Percentiles rank a stretch among this genome's conserved stretches.
Conservation (phyloP, 2,797 vertebrate species). For the Vipera latastei region DNA sequence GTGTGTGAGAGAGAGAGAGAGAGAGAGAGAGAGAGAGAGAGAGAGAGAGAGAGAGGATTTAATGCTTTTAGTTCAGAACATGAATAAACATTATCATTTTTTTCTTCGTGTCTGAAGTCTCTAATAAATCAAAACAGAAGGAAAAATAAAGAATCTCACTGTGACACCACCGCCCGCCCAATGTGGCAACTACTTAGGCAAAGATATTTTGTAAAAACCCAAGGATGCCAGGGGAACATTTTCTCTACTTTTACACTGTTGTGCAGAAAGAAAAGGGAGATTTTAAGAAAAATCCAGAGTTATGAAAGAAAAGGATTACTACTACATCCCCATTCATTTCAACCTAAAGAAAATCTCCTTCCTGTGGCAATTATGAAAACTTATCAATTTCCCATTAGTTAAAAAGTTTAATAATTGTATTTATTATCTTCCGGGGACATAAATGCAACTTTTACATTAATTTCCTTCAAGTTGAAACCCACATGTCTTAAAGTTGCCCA, state of each 20-base stretch:
- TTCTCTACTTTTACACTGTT: neutral
- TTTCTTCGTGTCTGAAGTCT: neutral
- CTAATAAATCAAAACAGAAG: neutral
- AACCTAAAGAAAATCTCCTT: neutral
- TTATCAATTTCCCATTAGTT: neutral
- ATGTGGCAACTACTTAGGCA: neutral
- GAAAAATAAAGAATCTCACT: neutral
- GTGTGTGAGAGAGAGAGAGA: too few species aligned
- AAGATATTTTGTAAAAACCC: neutral
- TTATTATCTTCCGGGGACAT: neutral
- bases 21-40: too few species aligned
- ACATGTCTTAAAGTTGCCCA: neutral
- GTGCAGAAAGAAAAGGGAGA: neutral
- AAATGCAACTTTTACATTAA: neutral
- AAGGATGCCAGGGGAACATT: neutral
- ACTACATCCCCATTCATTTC: neutral
- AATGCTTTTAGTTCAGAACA: neutral
- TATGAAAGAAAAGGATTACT: neutral
- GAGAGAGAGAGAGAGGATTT: neutral
- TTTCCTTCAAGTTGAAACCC: neutral
- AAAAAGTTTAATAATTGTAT: neutral
- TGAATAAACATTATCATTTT: neutral
- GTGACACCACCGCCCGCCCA: neutral
- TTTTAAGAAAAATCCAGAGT: neutral
- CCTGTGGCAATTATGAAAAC: neutral